Conservation (phyloP, 2,113 vertebrate genomes). For the Tachycineta bicolor region DNA sequence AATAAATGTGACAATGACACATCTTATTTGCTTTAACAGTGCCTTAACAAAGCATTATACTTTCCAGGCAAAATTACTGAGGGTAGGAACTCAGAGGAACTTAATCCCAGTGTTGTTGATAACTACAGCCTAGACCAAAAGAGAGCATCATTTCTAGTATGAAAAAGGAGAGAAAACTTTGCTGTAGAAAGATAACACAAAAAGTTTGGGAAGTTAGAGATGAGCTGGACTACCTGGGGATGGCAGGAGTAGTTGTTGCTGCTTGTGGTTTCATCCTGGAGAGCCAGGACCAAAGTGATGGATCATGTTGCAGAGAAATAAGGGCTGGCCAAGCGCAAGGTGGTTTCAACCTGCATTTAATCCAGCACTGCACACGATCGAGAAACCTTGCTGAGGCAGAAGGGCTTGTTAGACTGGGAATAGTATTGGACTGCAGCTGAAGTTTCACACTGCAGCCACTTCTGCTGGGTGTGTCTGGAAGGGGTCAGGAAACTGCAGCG, state of each 20-base stretch:
- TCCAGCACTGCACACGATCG: fast-evolving
- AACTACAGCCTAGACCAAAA: not conserved
- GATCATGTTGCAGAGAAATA: not conserved
- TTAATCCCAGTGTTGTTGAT: not conserved
- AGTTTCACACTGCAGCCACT: not conserved
- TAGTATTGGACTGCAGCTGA: not conserved
- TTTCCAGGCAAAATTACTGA: not conserved
- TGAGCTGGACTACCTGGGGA: not conserved
- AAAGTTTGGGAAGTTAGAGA: not conserved
- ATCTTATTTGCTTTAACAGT: not conserved
- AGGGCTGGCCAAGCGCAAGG: fast-evolving
- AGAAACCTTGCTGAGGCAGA: not conserved
- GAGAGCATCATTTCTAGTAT: not conserved
- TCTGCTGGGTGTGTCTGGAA: not conserved
- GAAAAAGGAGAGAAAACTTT: not conserved
- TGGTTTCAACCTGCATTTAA: not conserved
- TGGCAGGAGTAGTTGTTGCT: not conserved
- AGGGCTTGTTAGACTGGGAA: not conserved
- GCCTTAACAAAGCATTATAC: not conserved
- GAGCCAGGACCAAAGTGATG: not conserved
- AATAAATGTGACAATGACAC: not conserved
- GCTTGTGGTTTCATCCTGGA: not conserved
- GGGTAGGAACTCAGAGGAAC: not conserved
- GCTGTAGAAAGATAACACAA: not conserved
- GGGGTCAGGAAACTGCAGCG: fast-evolving